A percentile compares a stretch with the other conserved stretches of the same genome.
These are phyloP conservation scores for Ophthalmolycus amberensis DNA, from an alignment of 2,113 vertebrate genomes.

Conservation along the genomic window DNA sequence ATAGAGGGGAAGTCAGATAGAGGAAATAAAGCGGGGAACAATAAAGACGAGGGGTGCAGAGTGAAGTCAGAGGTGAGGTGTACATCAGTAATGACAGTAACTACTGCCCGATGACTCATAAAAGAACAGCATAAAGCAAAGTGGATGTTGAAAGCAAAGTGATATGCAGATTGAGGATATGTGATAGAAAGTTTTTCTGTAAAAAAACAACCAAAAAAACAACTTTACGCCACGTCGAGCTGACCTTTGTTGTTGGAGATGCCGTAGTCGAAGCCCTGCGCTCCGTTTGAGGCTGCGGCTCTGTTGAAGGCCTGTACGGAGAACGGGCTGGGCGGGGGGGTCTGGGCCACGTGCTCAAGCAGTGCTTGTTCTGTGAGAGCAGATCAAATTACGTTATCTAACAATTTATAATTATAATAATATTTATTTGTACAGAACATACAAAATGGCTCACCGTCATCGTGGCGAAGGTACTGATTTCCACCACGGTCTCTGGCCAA, in stretches of 20 bases:
- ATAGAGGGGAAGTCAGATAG: neutral
- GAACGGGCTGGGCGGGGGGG: constrained; percentile 97
- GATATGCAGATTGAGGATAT: constrained; percentile 17
- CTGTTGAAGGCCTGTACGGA: constrained; percentile 95
- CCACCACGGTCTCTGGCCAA: constrained; percentile 96
- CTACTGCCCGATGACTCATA: neutral
- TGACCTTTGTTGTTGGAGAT: constrained; percentile 98
- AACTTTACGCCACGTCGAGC: constrained; percentile 13
- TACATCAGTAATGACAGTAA: neutral
- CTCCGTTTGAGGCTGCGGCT: constrained; percentile 87
- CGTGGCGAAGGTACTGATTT: constrained; percentile 97
- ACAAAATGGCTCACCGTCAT: constrained; percentile 89
- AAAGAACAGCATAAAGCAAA: constrained; percentile 16
- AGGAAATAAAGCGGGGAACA: neutral
- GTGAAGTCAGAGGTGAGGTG: constrained; percentile 29
- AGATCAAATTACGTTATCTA: neutral
- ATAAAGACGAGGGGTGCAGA: constrained; percentile 24
- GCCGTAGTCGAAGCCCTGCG: constrained; percentile 97
- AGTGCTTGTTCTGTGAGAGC: constrained; percentile 89
- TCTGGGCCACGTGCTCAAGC: constrained; percentile 93
- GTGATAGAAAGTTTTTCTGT: neutral
- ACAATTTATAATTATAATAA: neutral
- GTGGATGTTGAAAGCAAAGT: constrained; percentile 43
- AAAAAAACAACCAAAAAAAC: neutral
- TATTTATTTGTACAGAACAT: neutral